Percentiles rank a stretch among this genome's conserved stretches.
phyloP scores from a whole-genome alignment of 2,113 vertebrate species.

The Phycodurus eques region DNA sequence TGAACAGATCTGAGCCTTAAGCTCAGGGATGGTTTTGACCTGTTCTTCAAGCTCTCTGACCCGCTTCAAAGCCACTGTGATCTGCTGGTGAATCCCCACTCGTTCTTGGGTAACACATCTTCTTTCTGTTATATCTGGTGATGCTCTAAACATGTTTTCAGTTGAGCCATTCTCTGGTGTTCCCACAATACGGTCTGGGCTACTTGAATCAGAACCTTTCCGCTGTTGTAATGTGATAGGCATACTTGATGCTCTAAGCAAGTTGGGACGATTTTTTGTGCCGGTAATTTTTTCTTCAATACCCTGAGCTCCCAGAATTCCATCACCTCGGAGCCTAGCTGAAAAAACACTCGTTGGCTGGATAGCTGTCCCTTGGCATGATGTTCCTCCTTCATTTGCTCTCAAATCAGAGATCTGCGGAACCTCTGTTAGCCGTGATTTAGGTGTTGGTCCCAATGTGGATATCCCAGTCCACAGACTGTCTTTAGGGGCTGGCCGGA shows the following conservation, averaged over 20 bases:
- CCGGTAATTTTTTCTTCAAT: conserved; percentile 55
- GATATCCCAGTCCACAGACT: conserved; percentile 75
- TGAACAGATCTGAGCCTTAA: conserved; percentile 70
- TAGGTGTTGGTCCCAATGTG: conserved; percentile 77
- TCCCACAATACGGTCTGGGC: conserved; percentile 44
- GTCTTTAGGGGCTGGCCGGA: conserved; percentile 67
- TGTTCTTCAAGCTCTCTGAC: conserved; percentile 73
- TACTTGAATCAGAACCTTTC: conserved; percentile 63
- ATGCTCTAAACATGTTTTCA: conserved; percentile 64
- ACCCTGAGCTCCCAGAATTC: conserved; percentile 21
- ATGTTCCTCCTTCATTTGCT: conserved; percentile 44
- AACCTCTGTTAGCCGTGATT: conserved; percentile 73
- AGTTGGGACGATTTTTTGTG: conserved; percentile 79
- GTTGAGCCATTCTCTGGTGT: conserved; percentile 58
- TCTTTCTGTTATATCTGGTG: conserved; percentile 57
- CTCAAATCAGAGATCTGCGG: conserved; percentile 73
- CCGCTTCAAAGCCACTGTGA: conserved; percentile 65
- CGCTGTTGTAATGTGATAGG: conserved; percentile 80
- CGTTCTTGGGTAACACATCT: conserved; percentile 46
- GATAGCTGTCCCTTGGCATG: conserved; percentile 29
- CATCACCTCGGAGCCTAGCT: conserved; percentile 64
- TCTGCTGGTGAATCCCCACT: conserved; percentile 68
- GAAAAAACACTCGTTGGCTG: conserved; percentile 59
- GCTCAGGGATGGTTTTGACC: conserved; percentile 72
- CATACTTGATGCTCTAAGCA: conserved; percentile 90